phyloP scores from a whole-genome alignment of 2,888 invertebrate species.

The Chelonus formosanus region DNA sequence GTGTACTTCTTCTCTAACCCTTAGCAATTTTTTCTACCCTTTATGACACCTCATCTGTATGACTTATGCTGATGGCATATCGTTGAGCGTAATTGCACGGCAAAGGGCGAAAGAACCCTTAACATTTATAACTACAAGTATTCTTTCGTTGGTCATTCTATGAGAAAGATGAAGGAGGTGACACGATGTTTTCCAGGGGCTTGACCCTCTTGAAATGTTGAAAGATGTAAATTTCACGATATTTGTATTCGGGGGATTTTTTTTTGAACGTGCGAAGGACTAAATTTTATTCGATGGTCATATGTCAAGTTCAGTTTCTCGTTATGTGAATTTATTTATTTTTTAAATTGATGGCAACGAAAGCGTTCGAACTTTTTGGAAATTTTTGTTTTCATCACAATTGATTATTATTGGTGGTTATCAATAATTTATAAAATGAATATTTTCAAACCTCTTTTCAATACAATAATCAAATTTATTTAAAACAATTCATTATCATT shows the following conservation, averaged over 20 bases:
- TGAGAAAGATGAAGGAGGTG: conserved; percentile 27
- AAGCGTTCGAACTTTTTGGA: too few relatives aligned
- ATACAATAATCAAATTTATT: too few relatives aligned
- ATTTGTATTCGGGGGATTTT: conserved; percentile 32
- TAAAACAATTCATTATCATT: too few relatives aligned
- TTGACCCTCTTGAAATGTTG: conserved; percentile 37
- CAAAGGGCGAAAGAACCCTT: conserved; percentile 22
- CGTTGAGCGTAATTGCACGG: conserved; percentile 34
- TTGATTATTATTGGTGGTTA: too few relatives aligned
- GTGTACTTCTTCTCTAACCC: conserved; percentile 26
- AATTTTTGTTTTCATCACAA: too few relatives aligned
- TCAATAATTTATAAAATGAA: too few relatives aligned
- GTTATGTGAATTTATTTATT: conserved; percentile 9
- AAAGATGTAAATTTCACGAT: conserved; percentile 34
- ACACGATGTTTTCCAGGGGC: conserved; percentile 20
- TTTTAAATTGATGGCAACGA: too few relatives aligned
- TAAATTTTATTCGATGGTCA: conserved; percentile 25
- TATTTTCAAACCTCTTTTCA: too few relatives aligned
- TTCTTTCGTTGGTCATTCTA: conserved; percentile 28
- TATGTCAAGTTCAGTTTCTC: conserved; percentile 27
- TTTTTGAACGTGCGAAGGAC: not conserved
- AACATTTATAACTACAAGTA: conserved; percentile 32
- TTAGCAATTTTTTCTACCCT: conserved; percentile 37
- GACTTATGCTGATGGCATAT: conserved; percentile 50
- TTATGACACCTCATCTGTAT: conserved; percentile 44